Base-by-base conservation (phyloP, 2,113 vertebrate species). In the Solenodon paradoxus region DNA sequence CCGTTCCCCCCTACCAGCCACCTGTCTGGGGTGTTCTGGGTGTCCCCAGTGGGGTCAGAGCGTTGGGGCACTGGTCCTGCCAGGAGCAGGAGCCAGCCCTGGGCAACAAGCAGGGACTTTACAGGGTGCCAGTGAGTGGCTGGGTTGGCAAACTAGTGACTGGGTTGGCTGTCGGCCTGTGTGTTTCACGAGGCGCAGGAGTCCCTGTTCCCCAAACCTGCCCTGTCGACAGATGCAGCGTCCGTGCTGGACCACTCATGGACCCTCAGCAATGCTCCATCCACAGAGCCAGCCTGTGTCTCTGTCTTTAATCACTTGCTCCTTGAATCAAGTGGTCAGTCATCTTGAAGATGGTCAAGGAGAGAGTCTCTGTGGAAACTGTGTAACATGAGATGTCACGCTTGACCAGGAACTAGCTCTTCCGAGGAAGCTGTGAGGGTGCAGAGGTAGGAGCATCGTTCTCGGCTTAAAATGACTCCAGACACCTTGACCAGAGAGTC, bases 221-320 rank as follows among this genome's bases (percentile, higher is more conserved):
- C 7, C 61, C 19, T 0, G 2, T n/a, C n/a, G 12, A 20, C 1
- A 4, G 26, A n/a, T 1, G 13, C 7, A n/a, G n/a, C n/a, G n/a
- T n/a, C n/a, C n/a, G n/a, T n/a, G n/a, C n/a, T n/a, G n/a, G n/a
- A n/a, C n/a, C n/a, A n/a, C n/a, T n/a, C n/a, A n/a, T n/a, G n/a
- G n/a, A n/a, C n/a, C n/a, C n/a, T n/a, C n/a, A n/a, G n/a, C n/a
- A 13, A 26, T 1, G 32, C 4, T 7, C 0, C 12, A 47, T 40
- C 82, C 11, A 7, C 49, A 0, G 51, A 63, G 20, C 38, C n/a
- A 4, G 7, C 5, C 38, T 2, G 22, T n/a, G 30, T 1, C 49
- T 32, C 8, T n/a, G n/a, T 30, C 32, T 35, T 26, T 5, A 19
- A 47, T 10, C 66, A 5, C 24, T 7, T 16, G 2, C 45, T 13